Base-by-base conservation (phyloP, 2,888 invertebrate species). In the Dryadula phaetusa region DNA sequence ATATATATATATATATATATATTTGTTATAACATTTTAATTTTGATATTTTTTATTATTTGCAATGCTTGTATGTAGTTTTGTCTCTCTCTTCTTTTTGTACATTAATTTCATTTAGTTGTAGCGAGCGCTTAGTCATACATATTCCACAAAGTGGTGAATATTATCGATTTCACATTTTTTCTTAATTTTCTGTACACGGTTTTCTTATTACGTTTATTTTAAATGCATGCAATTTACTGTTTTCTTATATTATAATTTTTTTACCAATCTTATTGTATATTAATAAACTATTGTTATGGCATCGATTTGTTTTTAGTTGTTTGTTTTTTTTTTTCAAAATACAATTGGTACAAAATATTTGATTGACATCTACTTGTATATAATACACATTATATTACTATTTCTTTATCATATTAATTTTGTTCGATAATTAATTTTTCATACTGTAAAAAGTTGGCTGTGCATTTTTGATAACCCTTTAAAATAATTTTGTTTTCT, bases 111-210 rank as follows among this genome's bases (percentile, higher is more conserved):
- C 1, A 44, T 18, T 3, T 44, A 44, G 14, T 12, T 61, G 61
- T 64, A 62, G 62, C 53, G 16, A 49, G 62, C 53, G 16, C 46
- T 22, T 40, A 22, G 54, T 22, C 20, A 22, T n/a, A 37, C 20
- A 8, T 46, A 71, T 80, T 86, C 83, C 83, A 86, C 84, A 65
- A 84, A 85, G 83, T 84, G 78, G 80, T 74, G 81, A 82, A 82
- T 82, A 79, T 76, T 74, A 14, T 72, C 75, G 74, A 71, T 46
- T 56, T 77, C 71, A 72, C 79, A 78, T 78, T 80, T 77, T 34
- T 69, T 66, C 14, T n/a, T 54, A 46, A 58, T 62, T 58, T 53
- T 74, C 64, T 75, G 82, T 84, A 83, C 82, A 82, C 80, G 81
- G 81, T 79, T 77, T 28, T 72, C 68, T 71, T 69, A 66, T 60